Percentiles rank a stretch among this genome's conserved stretches.
Evolutionary conservation across 64 coral and sea anemone species (phyloP).

Genomic region (Acropora yongei): DNA sequence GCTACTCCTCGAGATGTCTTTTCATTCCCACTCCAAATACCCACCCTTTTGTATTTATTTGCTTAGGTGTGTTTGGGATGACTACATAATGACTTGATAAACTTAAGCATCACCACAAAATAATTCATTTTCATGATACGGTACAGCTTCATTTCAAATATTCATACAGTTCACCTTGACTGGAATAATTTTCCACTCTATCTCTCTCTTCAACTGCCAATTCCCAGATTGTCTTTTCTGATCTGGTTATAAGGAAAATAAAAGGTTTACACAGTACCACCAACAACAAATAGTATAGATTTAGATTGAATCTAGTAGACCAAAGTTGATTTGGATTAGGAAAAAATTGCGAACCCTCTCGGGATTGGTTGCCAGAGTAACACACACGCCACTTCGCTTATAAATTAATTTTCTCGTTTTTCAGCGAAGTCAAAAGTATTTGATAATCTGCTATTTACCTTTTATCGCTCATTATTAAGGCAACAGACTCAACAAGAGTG

Average conservation of each 20-base stretch:
- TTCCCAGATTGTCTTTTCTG: conserved; percentile 93
- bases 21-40: too few species aligned
- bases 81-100: too few species aligned
- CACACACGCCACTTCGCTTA: background rate
- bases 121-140: too few species aligned
- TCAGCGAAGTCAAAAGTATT: background rate
- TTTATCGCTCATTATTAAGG: conserved; percentile 10
- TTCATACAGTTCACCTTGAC: background rate
- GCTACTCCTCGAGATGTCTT: too few species aligned
- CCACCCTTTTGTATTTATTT: background rate
- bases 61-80: too few species aligned
- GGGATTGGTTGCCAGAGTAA: conserved; percentile 17
- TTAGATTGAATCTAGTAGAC: too few species aligned
- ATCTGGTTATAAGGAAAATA: conserved; percentile 22
- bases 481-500: background rate
- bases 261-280: too few species aligned
- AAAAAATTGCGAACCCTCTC: too few species aligned
- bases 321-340: too few species aligned
- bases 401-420: background rate
- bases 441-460: background rate
- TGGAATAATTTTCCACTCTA: conserved; percentile 25
- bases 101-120: too few species aligned
- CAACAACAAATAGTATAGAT: too few species aligned
- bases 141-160: too few species aligned
- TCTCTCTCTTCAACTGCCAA: conserved; percentile 87